These are phyloP conservation scores for Drosophila subobscura DNA, from an alignment of 1,140 invertebrate species.

Conservation along the genomic window DNA sequence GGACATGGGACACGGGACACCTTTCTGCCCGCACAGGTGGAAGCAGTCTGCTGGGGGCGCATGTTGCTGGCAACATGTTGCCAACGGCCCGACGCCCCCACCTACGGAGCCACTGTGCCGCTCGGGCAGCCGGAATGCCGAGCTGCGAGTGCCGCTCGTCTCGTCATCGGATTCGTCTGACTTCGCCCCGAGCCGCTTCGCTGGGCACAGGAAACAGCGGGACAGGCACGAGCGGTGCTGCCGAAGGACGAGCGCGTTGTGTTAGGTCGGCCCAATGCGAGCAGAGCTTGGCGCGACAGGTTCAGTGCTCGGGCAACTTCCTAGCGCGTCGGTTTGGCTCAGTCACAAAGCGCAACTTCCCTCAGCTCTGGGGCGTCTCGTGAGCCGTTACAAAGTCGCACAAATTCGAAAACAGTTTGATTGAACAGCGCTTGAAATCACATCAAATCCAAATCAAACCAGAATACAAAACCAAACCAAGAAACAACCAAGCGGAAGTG, in stretches of 20 bases:
- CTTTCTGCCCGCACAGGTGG: no score
- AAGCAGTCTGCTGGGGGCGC: background rate
- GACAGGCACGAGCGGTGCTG: constrained; percentile 22
- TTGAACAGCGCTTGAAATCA: no score
- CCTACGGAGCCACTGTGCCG: background rate
- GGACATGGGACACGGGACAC: no score
- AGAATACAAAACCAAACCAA: no score
- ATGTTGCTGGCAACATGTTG: constrained; percentile 51
- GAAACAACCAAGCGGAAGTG: no score
- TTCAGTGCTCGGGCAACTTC: constrained; percentile 81
- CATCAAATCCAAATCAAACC: no score
- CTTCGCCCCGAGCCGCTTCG: background rate
- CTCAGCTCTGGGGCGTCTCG: background rate
- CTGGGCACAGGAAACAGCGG: constrained; percentile 16
- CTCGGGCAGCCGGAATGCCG: background rate
- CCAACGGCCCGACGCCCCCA: constrained; percentile 3
- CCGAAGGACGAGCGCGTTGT: constrained; percentile 56
- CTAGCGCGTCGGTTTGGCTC: constrained; percentile 74
- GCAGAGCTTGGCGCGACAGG: constrained; percentile 51
- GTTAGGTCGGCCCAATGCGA: constrained; percentile 74
- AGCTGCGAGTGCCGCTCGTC: background rate
- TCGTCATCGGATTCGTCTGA: background rate
- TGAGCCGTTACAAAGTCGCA: background rate
- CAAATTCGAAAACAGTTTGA: no score
- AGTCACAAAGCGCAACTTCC: constrained; percentile 25